Conservation (phyloP, 1,140 invertebrate species). For the Bradynema listronoti region DNA sequence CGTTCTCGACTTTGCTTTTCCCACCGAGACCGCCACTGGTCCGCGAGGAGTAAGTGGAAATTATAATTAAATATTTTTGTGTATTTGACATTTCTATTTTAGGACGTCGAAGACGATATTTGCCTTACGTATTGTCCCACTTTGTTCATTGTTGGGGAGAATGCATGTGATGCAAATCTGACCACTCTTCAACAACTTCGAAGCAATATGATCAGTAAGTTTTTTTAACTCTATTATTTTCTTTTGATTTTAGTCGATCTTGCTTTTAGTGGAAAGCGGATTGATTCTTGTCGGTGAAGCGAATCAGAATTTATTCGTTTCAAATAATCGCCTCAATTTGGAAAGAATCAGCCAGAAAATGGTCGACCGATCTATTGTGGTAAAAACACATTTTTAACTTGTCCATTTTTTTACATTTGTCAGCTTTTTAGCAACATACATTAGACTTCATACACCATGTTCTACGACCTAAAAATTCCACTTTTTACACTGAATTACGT, state of each 20-base stretch:
- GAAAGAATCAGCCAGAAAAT: slow-evolving; percentile 34
- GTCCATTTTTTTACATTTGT: slow-evolving; percentile 9
- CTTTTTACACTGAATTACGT: too few species aligned
- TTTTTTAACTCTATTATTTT: neutral
- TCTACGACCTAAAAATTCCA: too few species aligned
- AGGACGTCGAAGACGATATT: slow-evolving; percentile 16
- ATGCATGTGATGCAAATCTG: slow-evolving; percentile 13
- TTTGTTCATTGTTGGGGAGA: slow-evolving; percentile 8
- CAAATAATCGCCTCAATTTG: slow-evolving; percentile 22
- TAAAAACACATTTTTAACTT: neutral
- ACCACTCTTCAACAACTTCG: slow-evolving; percentile 1
- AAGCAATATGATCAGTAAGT: slow-evolving; percentile 11
- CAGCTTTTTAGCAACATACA: slow-evolving; percentile 26
- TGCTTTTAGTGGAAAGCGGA: slow-evolving; percentile 25
- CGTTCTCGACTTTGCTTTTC: slow-evolving; percentile 34
- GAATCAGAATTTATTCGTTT: slow-evolving; percentile 39
- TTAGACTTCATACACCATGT: slow-evolving; percentile 45
- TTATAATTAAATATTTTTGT: neutral
- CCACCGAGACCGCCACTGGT: slow-evolving; percentile 16
- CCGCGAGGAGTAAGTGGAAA: slow-evolving; percentile 20
- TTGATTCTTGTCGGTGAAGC: slow-evolving; percentile 31
- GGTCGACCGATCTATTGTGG: slow-evolving; percentile 36
- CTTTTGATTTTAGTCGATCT: neutral
- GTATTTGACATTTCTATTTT: slow-evolving; percentile 3
- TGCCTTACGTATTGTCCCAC: slow-evolving; percentile 15